Base-by-base conservation (phyloP, 2,888 invertebrate genomes). In the Desoria tigrina region DNA sequence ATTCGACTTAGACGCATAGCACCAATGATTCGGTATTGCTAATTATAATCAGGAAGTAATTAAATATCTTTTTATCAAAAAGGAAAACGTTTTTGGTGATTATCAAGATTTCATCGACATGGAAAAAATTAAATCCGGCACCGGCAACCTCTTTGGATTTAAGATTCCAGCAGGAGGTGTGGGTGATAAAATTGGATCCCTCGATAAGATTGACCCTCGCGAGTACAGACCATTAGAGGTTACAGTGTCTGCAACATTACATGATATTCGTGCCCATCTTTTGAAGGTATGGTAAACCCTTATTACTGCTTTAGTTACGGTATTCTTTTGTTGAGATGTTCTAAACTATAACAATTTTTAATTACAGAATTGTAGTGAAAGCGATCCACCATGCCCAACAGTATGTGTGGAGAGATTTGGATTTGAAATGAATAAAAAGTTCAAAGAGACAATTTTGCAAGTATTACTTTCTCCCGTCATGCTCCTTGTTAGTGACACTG, bases 21-120 rank as follows among this genome's bases (percentile, higher is more conserved):
- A 14, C 24, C 21, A 42, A 42, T 37, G 32, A 27, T 16, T 39
- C 14, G 24, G 39, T 11, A 11, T 39, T 39, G 9, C 39, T 49
- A n/a, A 49, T 14, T 49, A 49, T 21, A 14, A 11, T 7, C 21
- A 14, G 9, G 14, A 7, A 11, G 21, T 7, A 49, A 7, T 18
- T 11, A 18, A 9, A 49, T n/a, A 11, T 49, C 9, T 21, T 49
- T 21, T 49, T 49, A 49, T n/a, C 49, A 11, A 49, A n/a, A 78
- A 88, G 84, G 97, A 99, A 82, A 98, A 98, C 79, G 93, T 98
- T 74, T 94, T 99, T 79, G 98, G 98, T 0, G 95, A 94, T 81
- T 92, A 95, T 82, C 96, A 98, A 81, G 86, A 85, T 26, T 95
- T 95, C 78, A 92, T 92, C 0, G 95, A 96, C 77, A 94, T 95